Evolutionary conservation across 2,888 invertebrate species (phyloP).

Genomic region (Hesperia comma): DNA sequence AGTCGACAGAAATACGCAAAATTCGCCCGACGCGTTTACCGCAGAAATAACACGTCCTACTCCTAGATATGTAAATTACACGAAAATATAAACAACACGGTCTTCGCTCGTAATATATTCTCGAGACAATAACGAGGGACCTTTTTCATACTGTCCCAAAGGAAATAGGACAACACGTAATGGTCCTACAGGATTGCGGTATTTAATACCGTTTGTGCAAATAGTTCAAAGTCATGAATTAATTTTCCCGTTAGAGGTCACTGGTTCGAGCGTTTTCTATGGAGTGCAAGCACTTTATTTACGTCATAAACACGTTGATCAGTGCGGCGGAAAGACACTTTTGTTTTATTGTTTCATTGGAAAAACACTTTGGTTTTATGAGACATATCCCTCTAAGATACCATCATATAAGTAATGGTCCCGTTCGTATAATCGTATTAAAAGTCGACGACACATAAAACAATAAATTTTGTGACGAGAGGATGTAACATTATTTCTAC

Average conservation of each 20-base stretch:
- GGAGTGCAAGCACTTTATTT: no score
- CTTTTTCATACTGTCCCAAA: background rate
- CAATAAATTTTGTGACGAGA: no score
- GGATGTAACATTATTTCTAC: no score
- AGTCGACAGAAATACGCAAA: constrained; percentile 22
- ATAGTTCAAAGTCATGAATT: background rate
- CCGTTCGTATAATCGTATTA: no score
- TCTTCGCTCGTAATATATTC: constrained; percentile 8
- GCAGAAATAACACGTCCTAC: constrained; percentile 32
- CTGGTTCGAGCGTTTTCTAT: no score
- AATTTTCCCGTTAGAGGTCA: background rate
- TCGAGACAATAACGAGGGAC: constrained; percentile 1
- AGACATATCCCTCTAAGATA: no score
- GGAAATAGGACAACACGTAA: background rate
- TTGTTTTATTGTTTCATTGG: no score
- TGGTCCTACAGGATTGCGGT: background rate
- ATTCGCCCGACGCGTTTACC: constrained; percentile 32
- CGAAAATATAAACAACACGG: constrained; percentile 28
- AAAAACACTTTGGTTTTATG: no score
- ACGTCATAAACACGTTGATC: no score
- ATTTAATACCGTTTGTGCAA: background rate
- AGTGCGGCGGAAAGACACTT: no score
- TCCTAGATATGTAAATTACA: constrained; percentile 34
- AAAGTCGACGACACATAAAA: no score
- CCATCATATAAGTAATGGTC: no score